Base-by-base conservation (phyloP, 1,140 invertebrate genomes). In the Drosophila takahashii region DNA sequence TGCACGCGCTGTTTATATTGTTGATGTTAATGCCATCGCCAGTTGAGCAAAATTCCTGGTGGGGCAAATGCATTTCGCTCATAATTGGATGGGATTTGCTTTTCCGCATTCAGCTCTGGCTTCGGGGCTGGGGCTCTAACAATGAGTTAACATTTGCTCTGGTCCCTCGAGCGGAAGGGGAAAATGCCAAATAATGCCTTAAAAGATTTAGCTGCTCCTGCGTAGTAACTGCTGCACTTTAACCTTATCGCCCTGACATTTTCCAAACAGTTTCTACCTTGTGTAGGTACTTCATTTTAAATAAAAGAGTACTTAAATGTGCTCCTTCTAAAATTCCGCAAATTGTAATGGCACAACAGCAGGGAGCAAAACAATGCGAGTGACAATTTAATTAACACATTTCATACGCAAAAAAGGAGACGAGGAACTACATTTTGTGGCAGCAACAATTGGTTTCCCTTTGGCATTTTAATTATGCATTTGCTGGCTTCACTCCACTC, bases 341-440 rank as follows among this genome's bases (percentile, higher is more conserved):
- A 70, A 69, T 32, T 60, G 41, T 81, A 81, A 80, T 77, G 65
- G 45, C 59, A 52, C 50, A 53, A 13, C 65, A 57, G 45, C 45
- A 47, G 53, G 41, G 62, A 9, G 50, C 18, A 37, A 32, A 47
- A 70, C 64, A 70, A 70, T 70, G 66, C 22, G 57, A 57, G 75
- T 77, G 81, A 69, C 77, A 84, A 85, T 85, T 84, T 84, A 84
- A 84, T 85, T 85, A 84, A 84, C 66, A 61, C 50, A 59, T 64
- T 62, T 59, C 36, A 67, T 57, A 58, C 59, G 50, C 64, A 66
- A 67, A 44, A 32, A 54, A 8, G 10, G 5, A 32, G 36, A 5
- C 8, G 16, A 26, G 8, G 36, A 32, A 45, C 50, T 47, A n/a
- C 50, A 36, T 71, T 71, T 29, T 53, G 70, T 11, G 67, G 72